Percentiles rank a stretch among this genome's conserved stretches.
Evolutionary conservation across 2,888 invertebrate genomes (phyloP).

Genomic region (Salticus scenicus): DNA sequence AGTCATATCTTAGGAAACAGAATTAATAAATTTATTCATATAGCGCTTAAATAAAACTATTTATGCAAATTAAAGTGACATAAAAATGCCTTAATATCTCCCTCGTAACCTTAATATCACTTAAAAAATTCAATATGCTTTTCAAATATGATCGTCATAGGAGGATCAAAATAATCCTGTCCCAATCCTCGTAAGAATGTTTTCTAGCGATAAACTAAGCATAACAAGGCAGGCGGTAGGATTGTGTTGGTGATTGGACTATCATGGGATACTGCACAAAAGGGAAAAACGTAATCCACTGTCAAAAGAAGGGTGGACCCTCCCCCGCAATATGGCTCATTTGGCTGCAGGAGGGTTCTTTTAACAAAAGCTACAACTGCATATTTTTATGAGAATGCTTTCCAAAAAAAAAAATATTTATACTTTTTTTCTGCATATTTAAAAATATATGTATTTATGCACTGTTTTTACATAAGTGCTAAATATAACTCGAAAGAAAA

Average conservation of each 20-base stretch:
- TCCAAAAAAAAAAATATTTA: too few relatives aligned
- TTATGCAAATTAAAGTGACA: too few relatives aligned
- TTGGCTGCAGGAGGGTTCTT: background rate
- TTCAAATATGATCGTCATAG: background rate
- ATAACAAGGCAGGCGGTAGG: background rate
- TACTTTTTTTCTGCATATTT: too few relatives aligned
- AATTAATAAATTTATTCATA: too few relatives aligned
- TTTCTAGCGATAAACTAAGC: background rate
- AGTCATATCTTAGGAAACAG: too few relatives aligned
- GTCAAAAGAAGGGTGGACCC: background rate
- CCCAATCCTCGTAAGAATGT: background rate
- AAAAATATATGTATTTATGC: too few relatives aligned
- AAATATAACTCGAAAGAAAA: too few relatives aligned
- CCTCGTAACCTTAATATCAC: background rate
- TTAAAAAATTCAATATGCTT: background rate
- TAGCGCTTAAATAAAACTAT: too few relatives aligned
- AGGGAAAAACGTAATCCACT: background rate
- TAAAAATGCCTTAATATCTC: too few relatives aligned
- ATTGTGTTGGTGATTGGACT: background rate
- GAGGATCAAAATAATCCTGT: background rate
- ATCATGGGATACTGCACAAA: background rate
- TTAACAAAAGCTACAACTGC: too few relatives aligned
- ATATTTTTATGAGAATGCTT: too few relatives aligned
- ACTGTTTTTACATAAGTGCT: too few relatives aligned
- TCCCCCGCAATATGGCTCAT: background rate